These are phyloP conservation scores for Scalopus aquaticus DNA, from an alignment of 2,113 vertebrate genomes.

Conservation along the genomic window DNA sequence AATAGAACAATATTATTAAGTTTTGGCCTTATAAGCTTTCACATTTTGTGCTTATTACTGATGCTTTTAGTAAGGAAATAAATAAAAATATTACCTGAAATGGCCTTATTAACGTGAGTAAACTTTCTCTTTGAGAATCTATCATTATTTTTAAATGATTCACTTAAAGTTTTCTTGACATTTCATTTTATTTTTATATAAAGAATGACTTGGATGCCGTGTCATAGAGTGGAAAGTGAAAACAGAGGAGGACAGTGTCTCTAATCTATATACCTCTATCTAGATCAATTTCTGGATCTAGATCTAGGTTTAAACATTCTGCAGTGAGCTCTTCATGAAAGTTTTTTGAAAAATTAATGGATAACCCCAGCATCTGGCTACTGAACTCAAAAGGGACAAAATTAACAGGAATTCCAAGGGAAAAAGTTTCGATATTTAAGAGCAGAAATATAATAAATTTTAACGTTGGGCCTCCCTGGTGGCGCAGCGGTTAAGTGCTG, in stretches of 20 bases:
- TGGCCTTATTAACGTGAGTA: not conserved
- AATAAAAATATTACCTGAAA: not conserved
- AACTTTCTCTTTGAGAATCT: not conserved
- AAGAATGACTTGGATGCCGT: not conserved
- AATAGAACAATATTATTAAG: not conserved
- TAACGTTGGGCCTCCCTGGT: no score
- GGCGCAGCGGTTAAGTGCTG: no score
- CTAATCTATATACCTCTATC: not conserved
- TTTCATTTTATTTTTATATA: not conserved
- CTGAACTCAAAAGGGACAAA: not conserved
- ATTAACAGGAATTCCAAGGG: not conserved
- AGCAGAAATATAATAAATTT: not conserved
- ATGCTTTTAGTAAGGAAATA: not conserved
- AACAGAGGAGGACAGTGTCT: not conserved
- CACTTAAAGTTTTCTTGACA: not conserved
- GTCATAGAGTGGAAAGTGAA: not conserved
- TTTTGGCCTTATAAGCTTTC: not conserved
- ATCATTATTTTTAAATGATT: not conserved
- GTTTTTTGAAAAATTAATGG: not conserved
- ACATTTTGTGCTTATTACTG: not conserved
- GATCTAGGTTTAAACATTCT: not conserved
- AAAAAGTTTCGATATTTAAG: not conserved
- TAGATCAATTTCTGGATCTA: no score
- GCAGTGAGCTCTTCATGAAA: not conserved
- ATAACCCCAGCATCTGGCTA: not conserved